Base-by-base conservation (phyloP, 1,140 invertebrate species). In the Coenobita brevimanus region DNA sequence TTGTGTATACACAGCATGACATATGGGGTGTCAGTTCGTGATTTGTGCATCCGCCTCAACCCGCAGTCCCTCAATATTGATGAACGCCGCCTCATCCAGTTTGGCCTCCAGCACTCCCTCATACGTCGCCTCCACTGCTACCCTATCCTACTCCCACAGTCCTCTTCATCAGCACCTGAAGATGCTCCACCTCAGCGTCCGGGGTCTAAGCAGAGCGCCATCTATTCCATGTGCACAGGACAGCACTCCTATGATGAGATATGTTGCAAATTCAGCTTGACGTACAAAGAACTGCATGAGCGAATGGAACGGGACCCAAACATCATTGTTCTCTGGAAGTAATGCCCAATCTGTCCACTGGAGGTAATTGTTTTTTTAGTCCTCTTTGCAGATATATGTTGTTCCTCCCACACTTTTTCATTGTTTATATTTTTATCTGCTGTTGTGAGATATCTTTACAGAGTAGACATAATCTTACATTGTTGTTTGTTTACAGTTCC, bases 31-130 rank as follows among this genome's bases (percentile, higher is more conserved):
- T 97, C 96, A 3, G 94, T 98, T 78, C 95, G 95, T 90, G 96
- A 97, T 87, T 94, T 99, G 0, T 98, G 97, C 92, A 93, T 96
- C 82, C 94, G 97, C 67, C 93, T 96, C 90, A 96, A 96, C 93
- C 96, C 96, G 13, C 94, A 96, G 88, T 94, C 94, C 83, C 92
- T 97, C 82, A 92, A 94, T 85, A 96, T 97, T 85, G 96, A 97
- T 91, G 96, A 97, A 90, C 93, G 97, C n/a, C 96, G 95, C 91
- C 94, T 99, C n/a, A 95, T 99, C 0, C 96, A 97, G 91, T 99
- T 98, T 94, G 97, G 97, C 1, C 92, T 98, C 50, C 94, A 98
- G 80, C 96, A 98, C 92, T 96, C 96, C 0, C 93, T 98, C 21
- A 96, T 99, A 85, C 94, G 96, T 62, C 94, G 97, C 90, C 94